Evolutionary conservation across 2,113 vertebrate genomes (phyloP).

Genomic region (Apaloderma vittatum): DNA sequence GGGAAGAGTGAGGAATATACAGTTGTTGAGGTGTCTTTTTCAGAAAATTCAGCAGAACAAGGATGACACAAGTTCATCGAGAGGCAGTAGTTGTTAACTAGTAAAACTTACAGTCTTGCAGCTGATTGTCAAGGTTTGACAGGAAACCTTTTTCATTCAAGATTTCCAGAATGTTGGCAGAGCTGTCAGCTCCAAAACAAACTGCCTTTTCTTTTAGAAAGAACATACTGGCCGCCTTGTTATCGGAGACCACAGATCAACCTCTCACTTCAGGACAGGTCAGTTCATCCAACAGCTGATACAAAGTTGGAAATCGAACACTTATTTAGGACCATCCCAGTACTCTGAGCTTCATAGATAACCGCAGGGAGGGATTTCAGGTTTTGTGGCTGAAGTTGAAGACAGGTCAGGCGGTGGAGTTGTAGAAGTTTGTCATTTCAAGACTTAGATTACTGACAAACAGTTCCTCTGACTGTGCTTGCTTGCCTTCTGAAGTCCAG

Average conservation of each 20-base stretch:
- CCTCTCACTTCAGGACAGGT: conserved; percentile 89
- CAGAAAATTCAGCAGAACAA: neutral
- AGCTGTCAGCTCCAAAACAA: conserved; percentile 78
- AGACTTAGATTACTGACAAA: neutral
- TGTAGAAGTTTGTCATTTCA: neutral
- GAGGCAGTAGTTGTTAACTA: neutral
- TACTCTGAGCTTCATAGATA: neutral
- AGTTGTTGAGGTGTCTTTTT: neutral
- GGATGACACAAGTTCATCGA: neutral
- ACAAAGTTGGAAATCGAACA: neutral
- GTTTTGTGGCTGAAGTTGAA: neutral
- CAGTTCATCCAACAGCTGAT: conserved; percentile 69
- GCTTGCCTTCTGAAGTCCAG: neutral
- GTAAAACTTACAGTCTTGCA: neutral
- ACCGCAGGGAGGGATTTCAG: neutral
- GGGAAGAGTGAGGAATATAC: neutral
- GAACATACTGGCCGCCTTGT: conserved; percentile 88
- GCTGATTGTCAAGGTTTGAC: neutral
- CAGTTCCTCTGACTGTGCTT: neutral
- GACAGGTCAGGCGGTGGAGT: neutral
- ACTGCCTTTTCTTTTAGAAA: conserved; percentile 80
- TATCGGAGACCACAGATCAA: conserved; percentile 88
- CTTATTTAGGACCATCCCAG: neutral
- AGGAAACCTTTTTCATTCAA: neutral
- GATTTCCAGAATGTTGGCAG: conserved; percentile 76